These are phyloP conservation scores for Antigone vipio DNA, from an alignment of 2,113 vertebrate species.

Conservation along the genomic window DNA sequence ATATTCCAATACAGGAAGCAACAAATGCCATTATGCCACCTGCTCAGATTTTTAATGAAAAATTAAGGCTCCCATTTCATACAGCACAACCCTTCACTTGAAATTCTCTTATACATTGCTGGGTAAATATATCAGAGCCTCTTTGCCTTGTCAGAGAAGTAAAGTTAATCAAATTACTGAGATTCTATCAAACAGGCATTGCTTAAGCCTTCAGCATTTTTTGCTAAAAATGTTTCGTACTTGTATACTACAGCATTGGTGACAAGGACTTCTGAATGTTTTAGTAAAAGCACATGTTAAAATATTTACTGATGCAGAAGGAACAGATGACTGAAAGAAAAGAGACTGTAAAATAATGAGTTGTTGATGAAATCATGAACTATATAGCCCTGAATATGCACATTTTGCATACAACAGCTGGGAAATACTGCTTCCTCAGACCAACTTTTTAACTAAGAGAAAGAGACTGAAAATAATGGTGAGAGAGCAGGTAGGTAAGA, in stretches of 20 bases:
- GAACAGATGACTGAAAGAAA: neutral
- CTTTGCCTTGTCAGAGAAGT: neutral
- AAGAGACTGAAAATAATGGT: neutral
- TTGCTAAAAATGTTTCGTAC: neutral
- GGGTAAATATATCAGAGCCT: neutral
- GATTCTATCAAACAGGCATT: neutral
- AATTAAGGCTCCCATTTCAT: neutral
- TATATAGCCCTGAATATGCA: neutral
- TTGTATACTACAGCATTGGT: neutral
- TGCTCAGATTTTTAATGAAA: neutral
- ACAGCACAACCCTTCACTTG: neutral
- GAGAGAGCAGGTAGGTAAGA: neutral
- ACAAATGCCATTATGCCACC: neutral
- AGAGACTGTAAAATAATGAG: neutral
- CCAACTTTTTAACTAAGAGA: conserved; percentile 35
- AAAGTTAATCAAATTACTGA: neutral
- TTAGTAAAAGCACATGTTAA: neutral
- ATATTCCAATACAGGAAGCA: neutral
- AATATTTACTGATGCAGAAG: conserved; percentile 9
- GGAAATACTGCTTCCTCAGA: neutral
- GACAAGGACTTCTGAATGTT: neutral
- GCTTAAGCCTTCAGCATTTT: neutral
- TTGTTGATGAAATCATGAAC: neutral
- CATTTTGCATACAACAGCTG: neutral
- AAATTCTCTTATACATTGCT: neutral